Conservation (phyloP, 1,140 invertebrate species). For the Cyclina sinensis region DNA sequence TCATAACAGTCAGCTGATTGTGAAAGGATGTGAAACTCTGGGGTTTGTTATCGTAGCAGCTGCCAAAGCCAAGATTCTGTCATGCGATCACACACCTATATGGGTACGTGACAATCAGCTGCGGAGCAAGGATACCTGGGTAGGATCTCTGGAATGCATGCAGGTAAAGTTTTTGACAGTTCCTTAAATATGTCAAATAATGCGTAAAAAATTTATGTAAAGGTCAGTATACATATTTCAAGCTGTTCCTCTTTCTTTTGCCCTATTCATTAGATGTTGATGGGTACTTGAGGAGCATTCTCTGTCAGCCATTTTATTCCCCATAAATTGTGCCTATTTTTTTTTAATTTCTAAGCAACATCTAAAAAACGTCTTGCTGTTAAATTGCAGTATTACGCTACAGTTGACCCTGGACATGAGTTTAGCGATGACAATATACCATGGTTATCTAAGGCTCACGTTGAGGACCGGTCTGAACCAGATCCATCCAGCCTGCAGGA, state of each 20-base stretch:
- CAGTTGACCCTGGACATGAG: slow-evolving; percentile 94
- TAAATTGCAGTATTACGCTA: slow-evolving; percentile 94
- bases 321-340: too few relatives aligned
- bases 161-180: slow-evolving; percentile 87
- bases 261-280: too few relatives aligned
- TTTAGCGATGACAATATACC: slow-evolving; percentile 95
- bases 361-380: not conserved
- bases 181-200: too few relatives aligned
- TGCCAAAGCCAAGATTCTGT: slow-evolving; percentile 97
- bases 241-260: too few relatives aligned
- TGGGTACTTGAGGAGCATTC: too few relatives aligned
- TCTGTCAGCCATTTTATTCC: too few relatives aligned
- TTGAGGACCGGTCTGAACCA: slow-evolving; percentile 92
- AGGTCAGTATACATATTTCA: too few relatives aligned
- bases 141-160: slow-evolving; percentile 98
- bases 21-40: slow-evolving; percentile 98
- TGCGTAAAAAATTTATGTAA: too few relatives aligned
- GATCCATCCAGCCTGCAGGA: slow-evolving; percentile 95
- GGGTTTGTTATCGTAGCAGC: slow-evolving; percentile 99
- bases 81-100: slow-evolving; percentile 95
- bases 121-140: slow-evolving; percentile 98
- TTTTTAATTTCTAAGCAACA: too few relatives aligned
- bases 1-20: slow-evolving; percentile 97
- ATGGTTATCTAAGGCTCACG: slow-evolving; percentile 97
- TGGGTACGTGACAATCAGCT: slow-evolving; percentile 95